These are phyloP conservation scores for Entomobrya multifasciata DNA, from an alignment of 2,888 invertebrate species.

Conservation along the genomic window DNA sequence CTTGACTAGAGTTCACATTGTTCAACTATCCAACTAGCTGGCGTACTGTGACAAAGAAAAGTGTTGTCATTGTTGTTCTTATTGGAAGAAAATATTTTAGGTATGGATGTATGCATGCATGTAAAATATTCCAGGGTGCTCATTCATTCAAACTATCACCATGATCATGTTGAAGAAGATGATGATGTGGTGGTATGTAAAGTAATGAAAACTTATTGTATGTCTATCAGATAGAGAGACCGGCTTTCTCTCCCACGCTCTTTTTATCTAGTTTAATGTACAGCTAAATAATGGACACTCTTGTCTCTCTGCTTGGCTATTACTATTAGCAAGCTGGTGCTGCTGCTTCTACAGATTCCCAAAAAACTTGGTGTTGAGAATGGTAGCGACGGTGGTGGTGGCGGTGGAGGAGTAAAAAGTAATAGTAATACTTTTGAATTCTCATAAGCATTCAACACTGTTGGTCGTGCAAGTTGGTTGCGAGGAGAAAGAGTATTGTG, in stretches of 20 bases:
- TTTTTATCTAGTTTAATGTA: slow-evolving; percentile 44
- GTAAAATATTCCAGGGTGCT: neutral
- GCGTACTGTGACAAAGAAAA: neutral
- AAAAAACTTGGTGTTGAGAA: slow-evolving; percentile 26
- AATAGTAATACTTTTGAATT: slow-evolving; percentile 58
- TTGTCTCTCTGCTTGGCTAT: slow-evolving; percentile 12
- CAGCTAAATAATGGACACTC: slow-evolving; percentile 56
- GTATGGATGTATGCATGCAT: neutral
- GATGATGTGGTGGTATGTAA: slow-evolving; percentile 60
- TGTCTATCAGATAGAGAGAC: slow-evolving; percentile 65
- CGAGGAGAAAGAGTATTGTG: neutral
- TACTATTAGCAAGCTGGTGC: slow-evolving; percentile 34
- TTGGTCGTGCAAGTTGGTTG: slow-evolving; percentile 12
- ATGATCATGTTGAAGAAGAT: slow-evolving; percentile 26
- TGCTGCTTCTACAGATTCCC: slow-evolving; percentile 11
- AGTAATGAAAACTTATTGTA: slow-evolving; percentile 66
- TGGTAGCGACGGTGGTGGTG: too few relatives aligned
- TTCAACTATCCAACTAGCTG: neutral
- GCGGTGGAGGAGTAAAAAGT: slow-evolving; percentile 30
- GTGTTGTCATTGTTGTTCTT: slow-evolving; percentile 3
- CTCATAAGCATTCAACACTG: slow-evolving; percentile 73
- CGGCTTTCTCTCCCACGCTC: slow-evolving; percentile 3
- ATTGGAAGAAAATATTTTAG: neutral
- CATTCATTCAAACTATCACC: slow-evolving; percentile 7
- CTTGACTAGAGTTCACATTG: slow-evolving; percentile 6